phyloP scores from a whole-genome alignment of 92 coral and sea anemone species.

The Epizoanthus stellaris region DNA sequence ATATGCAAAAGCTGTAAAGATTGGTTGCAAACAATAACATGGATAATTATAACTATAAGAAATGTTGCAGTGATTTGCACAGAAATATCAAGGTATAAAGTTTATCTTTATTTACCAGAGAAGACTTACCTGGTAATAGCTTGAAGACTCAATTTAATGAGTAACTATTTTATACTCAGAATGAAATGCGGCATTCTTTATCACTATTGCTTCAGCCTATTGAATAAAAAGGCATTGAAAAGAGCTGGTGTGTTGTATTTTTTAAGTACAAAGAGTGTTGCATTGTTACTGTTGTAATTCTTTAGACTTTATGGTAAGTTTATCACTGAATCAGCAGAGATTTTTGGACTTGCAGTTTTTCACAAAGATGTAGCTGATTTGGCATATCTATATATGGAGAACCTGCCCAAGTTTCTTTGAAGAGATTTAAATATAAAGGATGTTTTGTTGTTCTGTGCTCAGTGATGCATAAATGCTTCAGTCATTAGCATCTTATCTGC shows the following conservation, averaged over 20 bases:
- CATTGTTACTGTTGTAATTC: background rate
- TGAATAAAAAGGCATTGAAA: slow-evolving; percentile 3
- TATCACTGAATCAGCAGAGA: background rate
- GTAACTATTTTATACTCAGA: background rate
- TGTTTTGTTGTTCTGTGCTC: slow-evolving; percentile 13
- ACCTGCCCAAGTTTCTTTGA: background rate
- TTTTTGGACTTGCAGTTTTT: background rate
- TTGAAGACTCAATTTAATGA: too few relatives aligned
- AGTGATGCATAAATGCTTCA: background rate
- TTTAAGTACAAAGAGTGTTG: background rate
- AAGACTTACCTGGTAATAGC: background rate
- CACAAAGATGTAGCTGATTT: background rate
- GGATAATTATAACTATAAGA: background rate
- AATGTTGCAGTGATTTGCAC: slow-evolving; percentile 25
- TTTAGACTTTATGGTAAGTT: background rate
- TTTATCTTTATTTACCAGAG: background rate
- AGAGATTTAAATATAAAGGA: background rate
- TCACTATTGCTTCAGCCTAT: background rate
- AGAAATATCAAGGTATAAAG: background rate
- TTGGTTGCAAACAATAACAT: background rate
- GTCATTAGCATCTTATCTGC: background rate
- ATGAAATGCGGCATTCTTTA: background rate
- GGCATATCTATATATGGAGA: too few relatives aligned
- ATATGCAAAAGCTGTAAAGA: background rate
- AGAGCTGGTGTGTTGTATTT: background rate